phyloP scores from a whole-genome alignment of 2,113 vertebrate genomes.

The Mesitornis unicolor region DNA sequence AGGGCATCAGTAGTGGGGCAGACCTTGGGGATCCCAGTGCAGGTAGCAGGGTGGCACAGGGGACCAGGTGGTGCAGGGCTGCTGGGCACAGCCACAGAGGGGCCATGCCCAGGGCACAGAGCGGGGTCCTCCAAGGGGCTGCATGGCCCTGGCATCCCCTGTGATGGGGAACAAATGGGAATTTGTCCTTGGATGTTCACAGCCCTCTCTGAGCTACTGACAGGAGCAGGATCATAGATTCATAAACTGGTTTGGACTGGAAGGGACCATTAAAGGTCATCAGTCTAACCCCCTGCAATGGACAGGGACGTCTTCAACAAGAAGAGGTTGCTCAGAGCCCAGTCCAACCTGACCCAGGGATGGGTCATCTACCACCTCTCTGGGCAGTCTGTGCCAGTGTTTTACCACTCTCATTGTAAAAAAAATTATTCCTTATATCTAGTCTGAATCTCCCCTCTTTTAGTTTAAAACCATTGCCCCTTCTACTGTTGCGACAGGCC shows the following conservation, averaged over 20 bases:
- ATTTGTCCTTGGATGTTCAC: not conserved
- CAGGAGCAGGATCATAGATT: not conserved
- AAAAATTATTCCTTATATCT: not conserved
- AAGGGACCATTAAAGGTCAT: accelerated
- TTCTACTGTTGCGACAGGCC: too few relatives aligned
- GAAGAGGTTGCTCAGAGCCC: accelerated
- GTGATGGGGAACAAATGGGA: accelerated
- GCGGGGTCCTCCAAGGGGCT: not conserved
- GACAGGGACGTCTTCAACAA: accelerated
- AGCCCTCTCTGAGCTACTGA: not conserved
- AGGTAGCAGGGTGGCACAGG: accelerated
- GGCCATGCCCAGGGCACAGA: accelerated
- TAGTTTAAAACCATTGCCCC: not conserved
- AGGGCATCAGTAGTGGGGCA: accelerated
- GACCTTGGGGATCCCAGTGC: not conserved
- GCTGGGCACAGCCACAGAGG: not conserved
- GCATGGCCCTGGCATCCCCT: accelerated
- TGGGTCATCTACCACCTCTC: not conserved
- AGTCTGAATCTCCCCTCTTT: not conserved
- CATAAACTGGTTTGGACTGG: accelerated
- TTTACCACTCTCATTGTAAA: accelerated
- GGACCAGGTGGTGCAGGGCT: accelerated
- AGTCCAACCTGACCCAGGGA: accelerated
- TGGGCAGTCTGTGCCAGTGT: not conserved
- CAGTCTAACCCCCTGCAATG: accelerated